phyloP scores from a whole-genome alignment of 1,140 invertebrate species.

The Drosophila yakuba region DNA sequence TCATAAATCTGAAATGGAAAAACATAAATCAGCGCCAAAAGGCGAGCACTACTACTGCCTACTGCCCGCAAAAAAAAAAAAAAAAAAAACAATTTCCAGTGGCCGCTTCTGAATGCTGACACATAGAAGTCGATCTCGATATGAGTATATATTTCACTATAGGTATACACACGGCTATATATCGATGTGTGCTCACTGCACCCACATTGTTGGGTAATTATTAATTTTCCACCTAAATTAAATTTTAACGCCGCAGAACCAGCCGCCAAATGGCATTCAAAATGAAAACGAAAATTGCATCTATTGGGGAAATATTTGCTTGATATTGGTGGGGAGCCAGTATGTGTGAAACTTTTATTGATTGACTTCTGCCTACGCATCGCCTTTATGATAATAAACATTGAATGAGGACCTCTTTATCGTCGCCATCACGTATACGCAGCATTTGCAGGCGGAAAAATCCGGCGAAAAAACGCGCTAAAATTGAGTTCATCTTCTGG shows the following conservation, averaged over 20 bases:
- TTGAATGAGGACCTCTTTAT: slow-evolving; percentile 33
- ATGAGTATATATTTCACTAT: slow-evolving; percentile 3
- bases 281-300: slow-evolving; percentile 79
- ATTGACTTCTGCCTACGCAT: slow-evolving; percentile 40
- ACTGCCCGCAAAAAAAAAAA: neutral
- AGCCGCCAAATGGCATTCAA: slow-evolving; percentile 63
- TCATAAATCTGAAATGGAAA: slow-evolving; percentile 83
- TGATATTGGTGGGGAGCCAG: slow-evolving; percentile 18
- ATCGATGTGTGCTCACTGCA: slow-evolving; percentile 52
- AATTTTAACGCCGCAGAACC: slow-evolving; percentile 66
- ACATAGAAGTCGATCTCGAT: slow-evolving; percentile 40
- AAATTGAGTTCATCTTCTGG: slow-evolving; percentile 62
- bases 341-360: slow-evolving; percentile 9
- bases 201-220: slow-evolving; percentile 79
- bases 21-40: slow-evolving; percentile 78
- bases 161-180: slow-evolving; percentile 3
- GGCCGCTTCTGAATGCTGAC: slow-evolving; percentile 60
- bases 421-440: slow-evolving; percentile 70
- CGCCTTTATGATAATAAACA: slow-evolving; percentile 62
- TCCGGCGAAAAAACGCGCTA: slow-evolving; percentile 9
- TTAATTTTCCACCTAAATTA: slow-evolving; percentile 83
- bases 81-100: slow-evolving; percentile 62
- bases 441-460: slow-evolving; percentile 27
- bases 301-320: slow-evolving; percentile 72
- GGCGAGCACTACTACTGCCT: slow-evolving; percentile 53